Percentiles rank a stretch among this genome's conserved stretches.
phyloP scores from a whole-genome alignment of 2,113 vertebrate species.

The Oenanthe melanoleuca region DNA sequence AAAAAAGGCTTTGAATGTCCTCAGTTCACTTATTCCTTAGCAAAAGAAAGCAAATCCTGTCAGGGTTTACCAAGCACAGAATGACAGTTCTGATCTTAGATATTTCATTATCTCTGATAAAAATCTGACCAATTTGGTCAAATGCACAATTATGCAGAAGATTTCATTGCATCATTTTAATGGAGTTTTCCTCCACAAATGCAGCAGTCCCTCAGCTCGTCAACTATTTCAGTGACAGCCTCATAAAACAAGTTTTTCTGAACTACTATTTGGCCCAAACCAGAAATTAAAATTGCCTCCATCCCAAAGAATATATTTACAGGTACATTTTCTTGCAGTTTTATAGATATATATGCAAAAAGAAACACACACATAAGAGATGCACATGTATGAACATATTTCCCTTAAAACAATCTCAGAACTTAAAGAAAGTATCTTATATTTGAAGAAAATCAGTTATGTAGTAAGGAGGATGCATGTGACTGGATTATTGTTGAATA shows the following conservation, averaged over 20 bases:
- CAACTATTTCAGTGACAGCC: not conserved
- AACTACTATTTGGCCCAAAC: not conserved
- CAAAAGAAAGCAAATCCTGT: not conserved
- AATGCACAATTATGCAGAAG: not conserved
- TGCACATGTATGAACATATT: accelerated
- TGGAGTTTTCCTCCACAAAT: not conserved
- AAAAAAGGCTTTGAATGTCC: not conserved
- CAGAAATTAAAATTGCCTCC: not conserved
- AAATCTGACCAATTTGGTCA: not conserved
- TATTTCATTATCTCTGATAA: not conserved
- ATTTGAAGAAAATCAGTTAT: not conserved
- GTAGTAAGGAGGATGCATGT: accelerated
- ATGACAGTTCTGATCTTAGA: not conserved
- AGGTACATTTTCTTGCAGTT: not conserved
- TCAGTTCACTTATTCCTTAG: not conserved
- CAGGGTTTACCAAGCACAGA: not conserved
- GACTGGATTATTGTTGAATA: not conserved
- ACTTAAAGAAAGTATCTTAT: not conserved
- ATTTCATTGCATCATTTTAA: not conserved
- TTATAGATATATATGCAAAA: not conserved
- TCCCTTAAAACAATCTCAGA: not conserved
- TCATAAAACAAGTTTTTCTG: not conserved
- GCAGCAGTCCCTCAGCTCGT: not conserved
- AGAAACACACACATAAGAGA: accelerated
- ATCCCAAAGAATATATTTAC: not conserved